These are phyloP conservation scores for Neelides sp. DNA, from an alignment of 1,140 invertebrate species.

Conservation along the genomic window DNA sequence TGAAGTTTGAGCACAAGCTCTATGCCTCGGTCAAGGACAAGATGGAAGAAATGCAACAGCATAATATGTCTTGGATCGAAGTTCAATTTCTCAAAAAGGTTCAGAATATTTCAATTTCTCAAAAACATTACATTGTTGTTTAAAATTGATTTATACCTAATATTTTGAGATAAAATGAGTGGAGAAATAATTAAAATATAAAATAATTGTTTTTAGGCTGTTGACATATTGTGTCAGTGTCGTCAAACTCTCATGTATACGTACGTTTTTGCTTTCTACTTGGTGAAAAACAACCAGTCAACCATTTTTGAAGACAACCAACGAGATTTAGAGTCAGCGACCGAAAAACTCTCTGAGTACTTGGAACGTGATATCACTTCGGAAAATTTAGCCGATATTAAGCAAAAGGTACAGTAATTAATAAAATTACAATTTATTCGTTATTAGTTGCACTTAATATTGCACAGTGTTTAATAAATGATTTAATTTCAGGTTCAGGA, in stretches of 20 bases:
- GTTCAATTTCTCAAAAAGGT: slow-evolving; percentile 89
- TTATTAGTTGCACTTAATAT: too few relatives aligned
- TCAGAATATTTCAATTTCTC: neutral
- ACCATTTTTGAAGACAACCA: slow-evolving; percentile 93
- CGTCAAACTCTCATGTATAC: slow-evolving; percentile 98
- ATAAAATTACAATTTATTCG: too few relatives aligned
- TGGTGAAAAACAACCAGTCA: slow-evolving; percentile 95
- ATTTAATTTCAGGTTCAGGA: slow-evolving; percentile 30
- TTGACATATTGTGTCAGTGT: slow-evolving; percentile 94
- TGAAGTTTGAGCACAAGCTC: slow-evolving; percentile 94
- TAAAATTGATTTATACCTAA: too few relatives aligned
- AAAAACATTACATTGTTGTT: too few relatives aligned
- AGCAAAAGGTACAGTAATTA: slow-evolving; percentile 69
- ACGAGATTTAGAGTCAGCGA: slow-evolving; percentile 91
- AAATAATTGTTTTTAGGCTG: slow-evolving; percentile 45
- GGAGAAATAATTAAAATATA: slow-evolving; percentile 1
- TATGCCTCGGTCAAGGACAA: slow-evolving; percentile 89
- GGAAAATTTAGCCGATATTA: slow-evolving; percentile 93
- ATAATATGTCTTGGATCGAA: slow-evolving; percentile 99
- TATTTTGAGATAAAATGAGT: neutral
- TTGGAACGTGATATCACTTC: slow-evolving; percentile 94
- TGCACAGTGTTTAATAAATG: too few relatives aligned
- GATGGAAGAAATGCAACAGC: slow-evolving; percentile 99
- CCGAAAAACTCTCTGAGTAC: slow-evolving; percentile 93
- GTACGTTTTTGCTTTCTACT: slow-evolving; percentile 97